These are phyloP conservation scores for Eristalis pertinax DNA, from an alignment of 2,888 invertebrate species.

Conservation along the genomic window DNA sequence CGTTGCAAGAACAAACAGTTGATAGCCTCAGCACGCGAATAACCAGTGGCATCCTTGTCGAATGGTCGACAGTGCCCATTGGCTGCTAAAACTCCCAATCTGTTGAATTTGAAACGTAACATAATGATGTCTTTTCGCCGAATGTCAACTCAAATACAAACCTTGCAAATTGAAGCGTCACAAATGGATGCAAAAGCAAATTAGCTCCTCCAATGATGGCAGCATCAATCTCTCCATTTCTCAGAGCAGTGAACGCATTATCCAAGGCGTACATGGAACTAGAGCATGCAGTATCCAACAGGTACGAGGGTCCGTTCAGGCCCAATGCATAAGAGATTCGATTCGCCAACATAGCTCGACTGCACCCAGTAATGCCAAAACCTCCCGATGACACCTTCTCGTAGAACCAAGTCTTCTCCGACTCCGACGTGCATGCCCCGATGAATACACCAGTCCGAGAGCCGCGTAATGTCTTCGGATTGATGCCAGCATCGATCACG, in stretches of 20 bases:
- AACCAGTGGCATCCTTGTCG: conserved; percentile 91
- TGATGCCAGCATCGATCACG: conserved; percentile 88
- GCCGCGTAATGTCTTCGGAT: conserved; percentile 86
- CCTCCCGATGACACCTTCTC: conserved; percentile 84
- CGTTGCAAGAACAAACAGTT: conserved; percentile 88
- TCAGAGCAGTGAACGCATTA: conserved; percentile 89
- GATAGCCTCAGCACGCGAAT: conserved; percentile 90
- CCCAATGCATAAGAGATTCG: conserved; percentile 94
- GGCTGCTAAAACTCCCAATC: conserved; percentile 89
- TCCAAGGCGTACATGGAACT: conserved; percentile 94
- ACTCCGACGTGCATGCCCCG: conserved; percentile 88
- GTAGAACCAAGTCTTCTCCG: conserved; percentile 87
- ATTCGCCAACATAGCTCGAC: conserved; percentile 95
- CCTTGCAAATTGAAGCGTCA: conserved; percentile 93
- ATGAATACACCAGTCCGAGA: conserved; percentile 88
- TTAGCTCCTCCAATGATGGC: conserved; percentile 95
- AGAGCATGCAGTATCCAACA: conserved; percentile 97
- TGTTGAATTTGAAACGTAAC: conserved; percentile 82
- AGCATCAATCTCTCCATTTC: conserved; percentile 91
- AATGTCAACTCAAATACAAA: conserved; percentile 75
- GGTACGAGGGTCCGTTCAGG: conserved; percentile 92
- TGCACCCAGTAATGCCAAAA: conserved; percentile 86
- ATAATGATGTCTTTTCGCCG: conserved; percentile 82
- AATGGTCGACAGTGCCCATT: conserved; percentile 96
- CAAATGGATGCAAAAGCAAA: conserved; percentile 92